Conservation (phyloP, 2,888 invertebrate genomes). For the Buathra laborator region DNA sequence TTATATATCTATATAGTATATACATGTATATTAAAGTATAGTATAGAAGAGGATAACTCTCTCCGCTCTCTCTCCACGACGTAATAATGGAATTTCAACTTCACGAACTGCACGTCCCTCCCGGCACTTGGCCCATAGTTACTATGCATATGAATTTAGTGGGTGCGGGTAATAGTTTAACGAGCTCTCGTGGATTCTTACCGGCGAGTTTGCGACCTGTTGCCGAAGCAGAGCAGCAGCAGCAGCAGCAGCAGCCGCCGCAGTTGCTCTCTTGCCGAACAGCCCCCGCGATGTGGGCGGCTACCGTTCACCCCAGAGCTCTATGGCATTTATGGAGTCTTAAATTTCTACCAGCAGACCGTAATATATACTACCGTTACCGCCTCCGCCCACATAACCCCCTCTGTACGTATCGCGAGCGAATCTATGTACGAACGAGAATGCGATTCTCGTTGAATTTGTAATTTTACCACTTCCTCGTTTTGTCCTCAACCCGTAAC, state of each 20-base stretch:
- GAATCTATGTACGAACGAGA: conserved; percentile 40
- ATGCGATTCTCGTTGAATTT: conserved; percentile 42
- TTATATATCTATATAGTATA: neutral
- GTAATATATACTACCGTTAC: conserved; percentile 50
- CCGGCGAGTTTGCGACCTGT: conserved; percentile 78
- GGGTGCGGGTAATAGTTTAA: conserved; percentile 79
- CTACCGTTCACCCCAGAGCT: conserved; percentile 28
- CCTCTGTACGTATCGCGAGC: conserved; percentile 36
- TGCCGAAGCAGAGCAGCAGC: conserved; percentile 72
- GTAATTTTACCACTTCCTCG: conserved; percentile 46
- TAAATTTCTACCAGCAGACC: conserved; percentile 75
- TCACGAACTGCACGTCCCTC: conserved; percentile 69
- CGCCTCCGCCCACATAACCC: conserved; percentile 42
- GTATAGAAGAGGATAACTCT: neutral
- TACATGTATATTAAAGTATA: neutral
- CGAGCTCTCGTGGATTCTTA: conserved; percentile 80
- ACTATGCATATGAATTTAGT: conserved; percentile 77
- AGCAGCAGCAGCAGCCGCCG: conserved; percentile 50
- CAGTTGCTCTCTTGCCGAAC: conserved; percentile 45
- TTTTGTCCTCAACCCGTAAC: conserved; percentile 14
- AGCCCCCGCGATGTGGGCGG: conserved; percentile 50
- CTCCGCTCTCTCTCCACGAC: conserved; percentile 31
- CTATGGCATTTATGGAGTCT: conserved; percentile 80
- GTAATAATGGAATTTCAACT: conserved; percentile 77
- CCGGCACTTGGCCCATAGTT: conserved; percentile 71